Evolutionary conservation across 2,113 vertebrate genomes (phyloP).

Genomic region (Condylura cristata): DNA sequence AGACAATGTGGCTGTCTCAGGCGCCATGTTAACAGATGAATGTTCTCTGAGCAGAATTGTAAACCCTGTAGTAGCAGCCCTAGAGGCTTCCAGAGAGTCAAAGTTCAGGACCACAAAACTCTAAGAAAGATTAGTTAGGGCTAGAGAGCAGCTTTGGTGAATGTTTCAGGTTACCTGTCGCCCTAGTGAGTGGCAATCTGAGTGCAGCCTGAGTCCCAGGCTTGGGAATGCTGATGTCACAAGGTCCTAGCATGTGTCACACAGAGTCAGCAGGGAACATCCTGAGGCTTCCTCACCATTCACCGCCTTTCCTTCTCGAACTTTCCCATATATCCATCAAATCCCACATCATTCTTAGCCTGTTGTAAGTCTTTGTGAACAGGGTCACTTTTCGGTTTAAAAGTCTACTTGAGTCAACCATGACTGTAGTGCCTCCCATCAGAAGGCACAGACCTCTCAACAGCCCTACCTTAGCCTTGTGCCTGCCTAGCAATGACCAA

Average conservation of each 20-base stretch:
- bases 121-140: background rate
- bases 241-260: fast-evolving
- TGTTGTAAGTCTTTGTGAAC: background rate
- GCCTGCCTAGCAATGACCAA: background rate
- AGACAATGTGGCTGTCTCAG: background rate
- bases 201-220: fast-evolving
- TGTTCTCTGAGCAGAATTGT: background rate
- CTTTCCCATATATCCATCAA: background rate
- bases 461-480: background rate
- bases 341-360: background rate
- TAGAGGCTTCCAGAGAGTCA: background rate
- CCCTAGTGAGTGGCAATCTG: background rate
- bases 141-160: background rate
- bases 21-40: background rate
- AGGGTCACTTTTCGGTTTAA: background rate
- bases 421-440: no score
- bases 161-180: background rate
- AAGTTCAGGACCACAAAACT: background rate
- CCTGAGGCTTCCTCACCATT: fast-evolving
- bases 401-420: background rate
- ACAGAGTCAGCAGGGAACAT: background rate
- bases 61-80: background rate
- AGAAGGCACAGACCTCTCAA: background rate
- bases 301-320: fast-evolving
- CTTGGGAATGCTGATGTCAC: background rate